Conservation (phyloP, 2,113 vertebrate genomes). For the Hyaena hyaena region DNA sequence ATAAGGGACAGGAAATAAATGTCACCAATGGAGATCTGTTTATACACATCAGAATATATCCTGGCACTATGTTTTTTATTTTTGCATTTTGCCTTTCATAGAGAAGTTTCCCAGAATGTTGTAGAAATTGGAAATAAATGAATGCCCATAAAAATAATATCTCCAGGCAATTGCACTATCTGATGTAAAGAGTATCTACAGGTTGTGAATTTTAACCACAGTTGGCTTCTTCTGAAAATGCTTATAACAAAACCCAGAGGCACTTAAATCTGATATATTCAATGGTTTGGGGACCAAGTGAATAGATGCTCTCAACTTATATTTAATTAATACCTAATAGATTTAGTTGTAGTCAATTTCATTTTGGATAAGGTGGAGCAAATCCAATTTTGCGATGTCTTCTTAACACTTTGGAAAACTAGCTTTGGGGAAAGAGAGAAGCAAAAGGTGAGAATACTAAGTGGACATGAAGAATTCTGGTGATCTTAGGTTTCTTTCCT, state of each 20-base stretch:
- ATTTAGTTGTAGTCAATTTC: conserved; percentile 65
- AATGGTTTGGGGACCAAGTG: conserved; percentile 5
- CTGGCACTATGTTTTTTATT: conserved; percentile 59
- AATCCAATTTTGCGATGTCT: conserved; percentile 47
- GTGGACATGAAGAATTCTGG: not conserved
- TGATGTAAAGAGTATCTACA: conserved; percentile 73
- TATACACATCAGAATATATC: conserved; percentile 61
- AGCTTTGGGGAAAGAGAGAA: conserved; percentile 37
- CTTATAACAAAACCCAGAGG: conserved; percentile 58
- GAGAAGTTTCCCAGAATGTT: conserved; percentile 68
- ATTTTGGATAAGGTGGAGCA: conserved; percentile 46
- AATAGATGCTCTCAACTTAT: conserved; percentile 36
- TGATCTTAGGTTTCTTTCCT: not conserved
- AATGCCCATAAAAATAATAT: conserved; percentile 80
- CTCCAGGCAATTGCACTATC: conserved; percentile 72
- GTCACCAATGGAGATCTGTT: conserved; percentile 63
- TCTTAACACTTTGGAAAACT: conserved; percentile 43
- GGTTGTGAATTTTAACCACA: conserved; percentile 77
- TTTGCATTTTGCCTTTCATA: conserved; percentile 67
- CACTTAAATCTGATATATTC: conserved; percentile 50
- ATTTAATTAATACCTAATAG: conserved; percentile 69
- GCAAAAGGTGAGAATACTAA: conserved; percentile 39
- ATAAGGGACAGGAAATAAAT: conserved; percentile 58
- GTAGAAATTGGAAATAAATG: conserved; percentile 80
- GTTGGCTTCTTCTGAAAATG: conserved; percentile 64